Evolutionary conservation across 2,888 invertebrate genomes (phyloP), one percentile per base, ranked within the genome.

Genomic region (Esperia sulphurella): DNA sequence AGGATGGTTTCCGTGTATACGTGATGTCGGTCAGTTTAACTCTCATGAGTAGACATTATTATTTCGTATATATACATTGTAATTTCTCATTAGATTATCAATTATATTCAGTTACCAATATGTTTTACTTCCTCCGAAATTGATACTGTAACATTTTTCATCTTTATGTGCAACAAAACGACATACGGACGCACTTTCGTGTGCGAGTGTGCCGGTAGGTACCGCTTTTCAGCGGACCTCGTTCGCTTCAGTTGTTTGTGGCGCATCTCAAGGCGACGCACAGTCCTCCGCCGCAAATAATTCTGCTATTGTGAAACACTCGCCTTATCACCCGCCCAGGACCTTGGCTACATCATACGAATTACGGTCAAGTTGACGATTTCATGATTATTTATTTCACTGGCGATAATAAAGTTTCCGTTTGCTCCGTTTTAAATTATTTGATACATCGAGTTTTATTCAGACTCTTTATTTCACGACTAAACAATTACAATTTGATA

Each of bases 341-440:
- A 75, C 88, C 88, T 89, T 88, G 86, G 80, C 63, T 77, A 78
- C 81, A 88, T 85, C 85, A 82, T 68, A 80, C 77, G 83, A 88
- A 88, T 88, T 89, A 88, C 88, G 89, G 89, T 87, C 88, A 89
- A 86, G 87, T 87, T 87, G 87, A 88, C 80, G 79, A 81, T 85
- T 84, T 78, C 75, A 81, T 73, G 81, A 86, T 85, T 80, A 78
- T 61, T 52, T 78, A 75, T 77, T 79, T 75, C 68, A 69, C 58
- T 70, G 30, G 66, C 69, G 76, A 83, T 79, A 76, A 81, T 78
- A 78, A 74, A 73, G 63, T 68, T 71, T 75, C 71, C 68, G 68
- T 68, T 65, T 21, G 21, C 33, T 33, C 33, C 33, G 33, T 33
- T 10, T 33, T 33, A 10, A 33, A 33, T 33, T 33, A 33, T 4